phyloP scores from a whole-genome alignment of 2,888 invertebrate species.

The Ecliptopera silaceata region DNA sequence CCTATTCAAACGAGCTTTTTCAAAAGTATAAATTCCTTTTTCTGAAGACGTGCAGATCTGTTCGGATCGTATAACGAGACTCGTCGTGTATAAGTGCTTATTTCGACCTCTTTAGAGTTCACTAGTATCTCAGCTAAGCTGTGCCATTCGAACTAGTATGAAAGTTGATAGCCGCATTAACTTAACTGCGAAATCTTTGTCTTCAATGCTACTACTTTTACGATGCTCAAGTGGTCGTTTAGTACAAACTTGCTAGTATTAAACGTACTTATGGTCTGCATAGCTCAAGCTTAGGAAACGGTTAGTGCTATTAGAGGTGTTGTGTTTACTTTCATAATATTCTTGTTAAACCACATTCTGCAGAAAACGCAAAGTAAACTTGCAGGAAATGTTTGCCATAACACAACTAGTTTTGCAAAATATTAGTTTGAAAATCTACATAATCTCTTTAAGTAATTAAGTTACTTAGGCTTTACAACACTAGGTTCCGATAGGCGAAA shows the following conservation, averaged over 20 bases:
- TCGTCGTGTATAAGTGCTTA: too few species aligned
- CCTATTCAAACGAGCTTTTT: too few species aligned
- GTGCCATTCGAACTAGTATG: neutral
- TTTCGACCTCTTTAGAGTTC: neutral
- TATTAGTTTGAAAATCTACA: too few species aligned
- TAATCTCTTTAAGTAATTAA: too few species aligned
- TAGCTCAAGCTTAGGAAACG: neutral
- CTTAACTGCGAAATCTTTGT: conserved; percentile 11
- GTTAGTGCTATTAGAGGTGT: neutral
- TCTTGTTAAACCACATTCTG: neutral
- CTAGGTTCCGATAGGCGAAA: too few species aligned
- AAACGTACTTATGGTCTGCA: neutral
- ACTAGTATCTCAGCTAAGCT: neutral
- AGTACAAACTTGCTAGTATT: neutral
- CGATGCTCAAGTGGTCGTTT: conserved; percentile 6
- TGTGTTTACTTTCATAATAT: neutral
- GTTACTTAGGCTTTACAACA: too few species aligned
- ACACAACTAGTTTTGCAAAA: too few species aligned
- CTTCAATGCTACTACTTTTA: conserved; percentile 20
- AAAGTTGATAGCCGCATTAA: conserved; percentile 15
- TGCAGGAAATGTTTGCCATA: too few species aligned
- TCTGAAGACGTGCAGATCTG: too few species aligned
- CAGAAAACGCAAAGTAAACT: too few species aligned
- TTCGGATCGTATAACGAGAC: too few species aligned
- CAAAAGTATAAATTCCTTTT: too few species aligned